These are phyloP conservation scores for Phoebastria nigripes DNA, from an alignment of 2,797 vertebrate genomes.

Conservation along the genomic window DNA sequence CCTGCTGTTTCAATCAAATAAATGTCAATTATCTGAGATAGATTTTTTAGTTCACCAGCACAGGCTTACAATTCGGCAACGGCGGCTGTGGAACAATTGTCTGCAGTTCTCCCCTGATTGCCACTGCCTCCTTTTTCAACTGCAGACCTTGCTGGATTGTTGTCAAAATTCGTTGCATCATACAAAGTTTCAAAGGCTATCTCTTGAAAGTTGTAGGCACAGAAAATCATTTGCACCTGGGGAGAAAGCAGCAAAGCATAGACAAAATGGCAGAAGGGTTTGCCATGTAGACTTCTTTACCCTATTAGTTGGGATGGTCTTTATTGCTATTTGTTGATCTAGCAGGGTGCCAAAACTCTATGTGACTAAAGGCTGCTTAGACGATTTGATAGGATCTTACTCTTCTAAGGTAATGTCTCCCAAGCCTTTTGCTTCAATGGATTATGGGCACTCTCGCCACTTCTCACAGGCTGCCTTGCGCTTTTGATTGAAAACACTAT, in stretches of 20 bases:
- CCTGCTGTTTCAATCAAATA: slow-evolving; percentile 90
- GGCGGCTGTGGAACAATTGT: slow-evolving; percentile 59
- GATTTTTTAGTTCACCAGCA: slow-evolving; percentile 75
- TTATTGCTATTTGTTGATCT: slow-evolving; percentile 1
- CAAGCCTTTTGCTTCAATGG: background rate
- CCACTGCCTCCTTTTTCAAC: slow-evolving; percentile 46
- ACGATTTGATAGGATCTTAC: background rate
- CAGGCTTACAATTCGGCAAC: slow-evolving; percentile 64
- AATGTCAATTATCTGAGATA: slow-evolving; percentile 90
- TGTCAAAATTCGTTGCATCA: slow-evolving; percentile 2
- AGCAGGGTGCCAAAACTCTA: background rate
- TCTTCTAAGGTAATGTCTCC: background rate
- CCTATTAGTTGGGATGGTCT: background rate
- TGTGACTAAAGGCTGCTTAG: background rate
- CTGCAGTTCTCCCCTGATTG: slow-evolving; percentile 46
- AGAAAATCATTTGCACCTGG: slow-evolving; percentile 13
- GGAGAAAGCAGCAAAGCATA: background rate
- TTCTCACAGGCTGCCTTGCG: background rate
- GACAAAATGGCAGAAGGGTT: background rate
- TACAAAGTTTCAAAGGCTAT: background rate
- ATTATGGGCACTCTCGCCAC: fast-evolving
- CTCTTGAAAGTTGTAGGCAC: slow-evolving; percentile 36
- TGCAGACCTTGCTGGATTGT: background rate
- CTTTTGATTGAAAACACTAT: background rate
- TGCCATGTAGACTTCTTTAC: background rate